phyloP scores from a whole-genome alignment of 2,113 vertebrate genomes.

The Rattus rattus region DNA sequence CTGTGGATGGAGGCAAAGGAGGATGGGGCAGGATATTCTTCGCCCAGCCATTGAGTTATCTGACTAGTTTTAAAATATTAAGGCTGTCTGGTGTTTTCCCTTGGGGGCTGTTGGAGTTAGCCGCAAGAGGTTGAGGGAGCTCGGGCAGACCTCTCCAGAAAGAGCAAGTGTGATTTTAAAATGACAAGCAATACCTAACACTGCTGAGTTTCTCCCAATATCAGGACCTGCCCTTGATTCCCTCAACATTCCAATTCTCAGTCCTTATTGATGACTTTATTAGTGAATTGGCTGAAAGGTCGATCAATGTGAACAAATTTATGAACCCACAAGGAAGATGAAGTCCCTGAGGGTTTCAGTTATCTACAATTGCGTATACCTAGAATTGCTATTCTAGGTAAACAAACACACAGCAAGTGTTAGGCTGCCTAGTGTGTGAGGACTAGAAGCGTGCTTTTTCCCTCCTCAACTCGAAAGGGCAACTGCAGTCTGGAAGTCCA shows the following conservation, averaged over 20 bases:
- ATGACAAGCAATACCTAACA: neutral
- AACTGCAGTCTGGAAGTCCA: neutral
- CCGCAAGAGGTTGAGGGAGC: no score
- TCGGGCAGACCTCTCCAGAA: no score
- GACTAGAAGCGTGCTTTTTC: neutral
- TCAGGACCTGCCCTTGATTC: neutral
- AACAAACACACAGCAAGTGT: neutral
- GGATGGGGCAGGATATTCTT: no score
- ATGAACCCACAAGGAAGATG: neutral
- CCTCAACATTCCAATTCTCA: neutral
- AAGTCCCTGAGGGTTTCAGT: neutral
- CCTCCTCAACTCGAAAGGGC: neutral
- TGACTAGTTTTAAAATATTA: no score
- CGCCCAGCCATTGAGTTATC: no score
- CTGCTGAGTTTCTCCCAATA: neutral
- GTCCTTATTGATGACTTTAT: neutral
- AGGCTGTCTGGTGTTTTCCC: no score
- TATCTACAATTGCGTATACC: neutral
- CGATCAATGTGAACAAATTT: neutral
- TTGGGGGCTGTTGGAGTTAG: no score
- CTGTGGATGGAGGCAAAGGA: no score
- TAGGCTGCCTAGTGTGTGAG: neutral
- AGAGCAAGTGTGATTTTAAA: no score
- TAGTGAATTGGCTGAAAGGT: neutral
- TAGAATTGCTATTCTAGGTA: neutral